phyloP scores from a whole-genome alignment of 1,140 invertebrate genomes.

The Eulimnadia texana region DNA sequence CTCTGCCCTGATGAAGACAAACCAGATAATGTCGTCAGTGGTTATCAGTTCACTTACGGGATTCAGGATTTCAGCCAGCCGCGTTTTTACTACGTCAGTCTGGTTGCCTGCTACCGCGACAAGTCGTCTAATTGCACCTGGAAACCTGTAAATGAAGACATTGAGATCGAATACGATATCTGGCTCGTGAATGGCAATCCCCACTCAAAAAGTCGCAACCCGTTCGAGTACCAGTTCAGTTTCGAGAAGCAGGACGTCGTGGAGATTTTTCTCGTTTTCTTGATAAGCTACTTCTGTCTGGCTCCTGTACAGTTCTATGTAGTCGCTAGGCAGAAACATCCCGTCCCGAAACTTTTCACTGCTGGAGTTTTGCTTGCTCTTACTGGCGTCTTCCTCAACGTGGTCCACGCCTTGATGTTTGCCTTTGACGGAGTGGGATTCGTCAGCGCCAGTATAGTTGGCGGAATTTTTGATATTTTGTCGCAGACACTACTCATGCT shows the following conservation, averaged over 20 bases:
- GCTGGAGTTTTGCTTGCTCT: constrained; percentile 71
- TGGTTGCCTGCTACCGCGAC: constrained; percentile 80
- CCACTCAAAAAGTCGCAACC: constrained; percentile 62
- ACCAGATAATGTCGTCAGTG: constrained; percentile 64
- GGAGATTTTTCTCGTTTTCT: constrained; percentile 80
- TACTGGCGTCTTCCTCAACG: constrained; percentile 65
- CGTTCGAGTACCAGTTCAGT: constrained; percentile 86
- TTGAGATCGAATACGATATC: constrained; percentile 70
- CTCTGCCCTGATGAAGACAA: constrained; percentile 78
- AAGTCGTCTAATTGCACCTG: constrained; percentile 55
- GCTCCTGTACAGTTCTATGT: constrained; percentile 82
- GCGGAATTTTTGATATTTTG: constrained; percentile 80
- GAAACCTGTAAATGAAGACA: constrained; percentile 48
- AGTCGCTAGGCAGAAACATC: constrained; percentile 67
- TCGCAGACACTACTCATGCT: constrained; percentile 89
- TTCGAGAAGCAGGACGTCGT: constrained; percentile 86
- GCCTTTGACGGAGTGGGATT: constrained; percentile 76
- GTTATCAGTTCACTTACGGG: constrained; percentile 84
- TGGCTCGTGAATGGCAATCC: constrained; percentile 94
- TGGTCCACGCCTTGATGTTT: constrained; percentile 79
- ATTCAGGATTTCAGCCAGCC: constrained; percentile 76
- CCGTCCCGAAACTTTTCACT: constrained; percentile 81
- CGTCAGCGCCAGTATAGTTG: constrained; percentile 58
- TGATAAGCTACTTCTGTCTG: constrained; percentile 71
- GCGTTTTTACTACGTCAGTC: constrained; percentile 89